Evolutionary conservation across 2,888 invertebrate genomes (phyloP).

Genomic region (Artemia sp.): DNA sequence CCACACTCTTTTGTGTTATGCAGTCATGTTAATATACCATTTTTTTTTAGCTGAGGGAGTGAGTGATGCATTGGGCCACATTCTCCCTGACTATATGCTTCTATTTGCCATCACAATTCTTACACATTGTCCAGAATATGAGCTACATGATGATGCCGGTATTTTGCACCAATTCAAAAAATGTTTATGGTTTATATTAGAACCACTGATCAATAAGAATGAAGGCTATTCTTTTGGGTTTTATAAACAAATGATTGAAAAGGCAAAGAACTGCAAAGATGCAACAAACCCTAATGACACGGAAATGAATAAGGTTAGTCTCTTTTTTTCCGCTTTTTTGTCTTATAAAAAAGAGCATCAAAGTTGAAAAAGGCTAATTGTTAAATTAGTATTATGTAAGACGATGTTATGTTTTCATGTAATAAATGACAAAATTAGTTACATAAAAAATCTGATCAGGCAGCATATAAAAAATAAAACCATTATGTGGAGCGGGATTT

Average conservation of each 20-base stretch:
- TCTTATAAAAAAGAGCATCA: neutral
- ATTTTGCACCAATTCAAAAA: conserved; percentile 60
- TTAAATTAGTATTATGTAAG: too few relatives aligned
- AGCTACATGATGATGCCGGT: conserved; percentile 52
- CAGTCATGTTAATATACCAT: neutral
- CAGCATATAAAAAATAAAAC: too few relatives aligned
- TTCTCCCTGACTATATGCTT: conserved; percentile 90
- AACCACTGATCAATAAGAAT: conserved; percentile 78
- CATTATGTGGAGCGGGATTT: too few relatives aligned
- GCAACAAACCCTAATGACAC: conserved; percentile 67
- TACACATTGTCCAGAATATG: conserved; percentile 76
- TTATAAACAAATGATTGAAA: conserved; percentile 67
- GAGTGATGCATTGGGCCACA: conserved; percentile 59
- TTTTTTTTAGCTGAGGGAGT: conserved; percentile 44
- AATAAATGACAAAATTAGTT: too few relatives aligned
- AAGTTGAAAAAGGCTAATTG: too few relatives aligned
- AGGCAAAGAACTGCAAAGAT: conserved; percentile 86
- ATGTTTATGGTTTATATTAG: conserved; percentile 83
- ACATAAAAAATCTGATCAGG: too few relatives aligned
- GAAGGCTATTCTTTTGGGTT: conserved; percentile 89
- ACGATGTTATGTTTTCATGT: too few relatives aligned
- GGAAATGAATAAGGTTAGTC: conserved; percentile 57
- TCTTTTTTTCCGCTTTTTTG: neutral
- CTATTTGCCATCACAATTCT: conserved; percentile 90
- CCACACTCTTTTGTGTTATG: too few relatives aligned